phyloP scores from a whole-genome alignment of 2,113 vertebrate genomes.

The Ceyx melanurus region DNA sequence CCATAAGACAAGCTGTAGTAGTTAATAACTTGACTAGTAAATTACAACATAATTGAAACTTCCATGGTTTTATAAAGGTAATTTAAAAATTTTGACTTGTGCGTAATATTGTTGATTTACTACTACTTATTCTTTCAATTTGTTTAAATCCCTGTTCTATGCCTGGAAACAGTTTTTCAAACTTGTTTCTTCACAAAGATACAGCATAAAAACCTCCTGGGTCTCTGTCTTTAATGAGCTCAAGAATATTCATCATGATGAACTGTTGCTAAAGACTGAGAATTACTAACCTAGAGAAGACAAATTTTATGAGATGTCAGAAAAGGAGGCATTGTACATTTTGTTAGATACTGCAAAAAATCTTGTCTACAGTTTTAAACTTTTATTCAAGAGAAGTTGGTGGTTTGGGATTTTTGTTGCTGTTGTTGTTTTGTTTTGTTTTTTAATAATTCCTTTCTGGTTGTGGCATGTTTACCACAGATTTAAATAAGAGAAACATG shows the following conservation, averaged over 20 bases:
- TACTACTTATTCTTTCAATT: background rate
- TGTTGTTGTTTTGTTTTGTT: background rate
- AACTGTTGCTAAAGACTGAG: background rate
- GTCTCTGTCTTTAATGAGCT: background rate
- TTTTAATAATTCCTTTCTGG: background rate
- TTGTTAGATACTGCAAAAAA: background rate
- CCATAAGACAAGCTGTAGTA: background rate
- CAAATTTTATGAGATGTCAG: background rate
- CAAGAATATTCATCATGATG: background rate
- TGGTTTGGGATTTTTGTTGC: too few species aligned
- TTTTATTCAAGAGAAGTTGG: background rate
- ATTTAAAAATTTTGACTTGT: background rate
- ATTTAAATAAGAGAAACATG: background rate
- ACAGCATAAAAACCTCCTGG: background rate
- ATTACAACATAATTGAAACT: background rate
- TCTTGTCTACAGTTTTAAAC: background rate
- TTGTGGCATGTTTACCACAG: background rate
- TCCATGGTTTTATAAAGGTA: background rate
- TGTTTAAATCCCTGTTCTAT: background rate
- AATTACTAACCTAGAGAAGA: background rate
- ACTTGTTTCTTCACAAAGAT: background rate
- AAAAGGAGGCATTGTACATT: background rate
- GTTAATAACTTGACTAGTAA: background rate
- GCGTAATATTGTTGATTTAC: background rate
- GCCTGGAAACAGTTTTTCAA: background rate